Evolutionary conservation across 1,140 invertebrate species (phyloP).

Genomic region (Whitmania pigra): DNA sequence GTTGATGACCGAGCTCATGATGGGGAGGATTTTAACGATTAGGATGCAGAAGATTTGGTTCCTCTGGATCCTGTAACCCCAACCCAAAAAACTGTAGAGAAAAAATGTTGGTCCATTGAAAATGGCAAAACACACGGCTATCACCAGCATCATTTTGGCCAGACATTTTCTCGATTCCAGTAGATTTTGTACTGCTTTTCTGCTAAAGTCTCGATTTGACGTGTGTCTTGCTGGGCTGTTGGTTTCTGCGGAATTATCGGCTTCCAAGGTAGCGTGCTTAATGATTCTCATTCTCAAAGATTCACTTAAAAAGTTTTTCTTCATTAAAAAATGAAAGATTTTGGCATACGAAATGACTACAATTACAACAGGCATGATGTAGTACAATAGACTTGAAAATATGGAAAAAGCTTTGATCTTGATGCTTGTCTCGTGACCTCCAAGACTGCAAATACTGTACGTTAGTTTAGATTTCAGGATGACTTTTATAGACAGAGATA

Average conservation of each 20-base stretch:
- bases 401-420: not conserved
- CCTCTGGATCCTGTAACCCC: constrained; percentile 14
- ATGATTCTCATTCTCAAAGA: not conserved
- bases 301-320: not conserved
- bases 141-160: constrained; percentile 20
- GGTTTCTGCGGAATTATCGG: no score
- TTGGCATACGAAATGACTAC: constrained; percentile 10
- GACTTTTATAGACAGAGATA: not conserved
- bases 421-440: not conserved
- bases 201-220: no score
- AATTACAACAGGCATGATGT: constrained; percentile 7
- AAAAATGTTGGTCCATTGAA: constrained; percentile 20
- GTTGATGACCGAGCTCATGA: constrained; percentile 22
- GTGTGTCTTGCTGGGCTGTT: no score
- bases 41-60: constrained; percentile 16
- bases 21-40: constrained; percentile 20
- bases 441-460: not conserved
- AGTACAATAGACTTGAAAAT: constrained; percentile 18
- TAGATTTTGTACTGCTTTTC: no score
- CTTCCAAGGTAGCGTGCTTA: no score
- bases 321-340: constrained; percentile 14
- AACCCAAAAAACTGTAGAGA: constrained; percentile 6
- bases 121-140: constrained; percentile 21
- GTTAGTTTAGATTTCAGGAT: not conserved
- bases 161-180: not conserved